Evolutionary conservation across 2,113 vertebrate species (phyloP).

Genomic region (Hipposideros armiger): DNA sequence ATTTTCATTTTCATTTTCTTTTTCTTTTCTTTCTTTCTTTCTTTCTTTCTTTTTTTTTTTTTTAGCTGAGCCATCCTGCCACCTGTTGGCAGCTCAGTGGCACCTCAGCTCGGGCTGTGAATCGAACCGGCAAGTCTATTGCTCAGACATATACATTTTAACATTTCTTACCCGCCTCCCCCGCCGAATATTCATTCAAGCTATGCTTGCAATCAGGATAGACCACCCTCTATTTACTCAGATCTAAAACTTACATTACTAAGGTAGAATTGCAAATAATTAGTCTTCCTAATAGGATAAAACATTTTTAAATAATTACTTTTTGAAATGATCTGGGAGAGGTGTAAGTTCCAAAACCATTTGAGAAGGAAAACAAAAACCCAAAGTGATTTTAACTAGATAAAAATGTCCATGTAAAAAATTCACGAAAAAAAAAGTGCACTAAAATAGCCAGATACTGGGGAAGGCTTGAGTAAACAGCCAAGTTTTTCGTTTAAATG

Average conservation of each 20-base stretch:
- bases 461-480: background rate
- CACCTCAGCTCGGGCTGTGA: no score
- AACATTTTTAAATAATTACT: constrained; percentile 24
- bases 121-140: no score
- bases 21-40: no score
- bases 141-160: background rate
- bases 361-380: constrained; percentile 56
- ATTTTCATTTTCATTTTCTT: no score
- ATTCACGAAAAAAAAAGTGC: background rate
- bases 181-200: background rate
- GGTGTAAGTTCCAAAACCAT: constrained; percentile 47
- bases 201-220: background rate
- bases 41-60: no score
- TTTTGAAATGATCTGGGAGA: constrained; percentile 38
- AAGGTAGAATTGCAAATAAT: background rate
- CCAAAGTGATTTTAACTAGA: background rate
- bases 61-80: no score
- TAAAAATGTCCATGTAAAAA: background rate
- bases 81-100: no score
- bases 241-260: background rate
- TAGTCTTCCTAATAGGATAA: constrained; percentile 52
- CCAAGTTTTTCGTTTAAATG: background rate
- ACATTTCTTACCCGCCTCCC: background rate
- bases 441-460: background rate
- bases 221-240: background rate